Base-by-base conservation (phyloP, 1,140 invertebrate genomes). In the Asbolus verrucosus region DNA sequence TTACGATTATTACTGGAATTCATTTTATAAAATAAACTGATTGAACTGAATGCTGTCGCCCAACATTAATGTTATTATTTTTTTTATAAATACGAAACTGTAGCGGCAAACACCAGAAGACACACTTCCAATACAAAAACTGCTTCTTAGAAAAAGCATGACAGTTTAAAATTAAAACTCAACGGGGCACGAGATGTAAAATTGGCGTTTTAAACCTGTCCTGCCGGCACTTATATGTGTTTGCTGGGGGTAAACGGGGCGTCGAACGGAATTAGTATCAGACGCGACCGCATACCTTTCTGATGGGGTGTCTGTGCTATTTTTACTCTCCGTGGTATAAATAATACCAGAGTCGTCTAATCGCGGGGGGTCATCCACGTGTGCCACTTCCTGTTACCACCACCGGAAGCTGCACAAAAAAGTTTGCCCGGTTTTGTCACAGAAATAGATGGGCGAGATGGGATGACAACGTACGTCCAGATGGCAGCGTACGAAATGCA, bases 291-390 rank as follows among this genome's bases (percentile, higher is more conserved):
- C 46, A 69, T 69, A 61, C 67, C 46, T 69, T 62, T 31, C 39
- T 54, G 46, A 54, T 54, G 61, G 68, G 61, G 61, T 63, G 61
- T 63, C 36, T 63, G 61, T 13, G 61, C 61, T 63, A 63, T 63
- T 41, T 63, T 63, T 63, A 63, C 39, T 21, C 61, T 24, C 19
- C 46, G 46, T 54, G 46, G 21, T 54, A 54, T 54, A 54, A 54
- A 54, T 54, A 54, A 54, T 54, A 8, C 9, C 1, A 43, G 46
- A 54, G 46, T 54, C 59, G 59, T 38, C 30, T 60, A 39, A 38
- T 69, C 69, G 69, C 72, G 24, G 70, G 70, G 70, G 70, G 39
- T 65, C 59, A 70, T 74, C 74, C 76, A 76, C 74, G 76, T 77
- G 76, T 65, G 60, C 60, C 67, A 54, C 68, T 77, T 77, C 76